Base-by-base conservation (phyloP, 2,113 vertebrate species). In the Bagarius yarrelli region DNA sequence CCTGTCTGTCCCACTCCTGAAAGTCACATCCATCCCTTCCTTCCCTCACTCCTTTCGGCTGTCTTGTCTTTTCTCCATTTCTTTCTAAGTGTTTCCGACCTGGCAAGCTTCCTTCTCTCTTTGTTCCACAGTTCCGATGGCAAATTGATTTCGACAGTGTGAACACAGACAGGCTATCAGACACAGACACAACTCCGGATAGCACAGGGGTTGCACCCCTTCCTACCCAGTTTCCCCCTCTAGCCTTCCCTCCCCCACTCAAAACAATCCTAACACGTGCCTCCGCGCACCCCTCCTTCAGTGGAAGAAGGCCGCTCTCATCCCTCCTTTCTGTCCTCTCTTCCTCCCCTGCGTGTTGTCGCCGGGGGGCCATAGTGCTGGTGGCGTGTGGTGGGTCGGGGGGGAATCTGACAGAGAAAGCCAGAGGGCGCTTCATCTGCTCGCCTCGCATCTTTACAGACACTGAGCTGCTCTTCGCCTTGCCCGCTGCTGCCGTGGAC, bases 71-170 rank as follows among this genome's bases (percentile, higher is more conserved):
- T 87, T 92, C 91, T 90, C 90, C 90, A 90, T 92, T 90, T 91
- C 91, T 92, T 87, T 81, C 92, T 90, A 90, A 93, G 90, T 93
- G 93, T 93, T 90, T 94, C 93, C 92, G 91, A 94, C 91, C 92
- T 90, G 93, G 95, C 96, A 93, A 95, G 95, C 94, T 92, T 95
- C 92, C 93, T 94, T 94, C 94, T 94, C 95, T 97, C 95, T 96
- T 92, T 95, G 94, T 97, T 95, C 91, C 93, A 85, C 97, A 99
- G 97, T 83, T 95, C 96, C 94, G 96, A 96, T 92, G 95, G 96
- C 94, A 98, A 97, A 92, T 97, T 99, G 95, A 98, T 99, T 94
- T 99, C 97, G 90, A 99, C 97, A 90, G 97, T 99, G 95, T 99
- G 96, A 99, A 94, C 95, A 95, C 93, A 94, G 91, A 93, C 92